A percentile compares a stretch with the other conserved stretches of the same genome.
These are phyloP conservation scores for Tetrapedia diversipes DNA, from an alignment of 2,888 invertebrate genomes.

Conservation along the genomic window DNA sequence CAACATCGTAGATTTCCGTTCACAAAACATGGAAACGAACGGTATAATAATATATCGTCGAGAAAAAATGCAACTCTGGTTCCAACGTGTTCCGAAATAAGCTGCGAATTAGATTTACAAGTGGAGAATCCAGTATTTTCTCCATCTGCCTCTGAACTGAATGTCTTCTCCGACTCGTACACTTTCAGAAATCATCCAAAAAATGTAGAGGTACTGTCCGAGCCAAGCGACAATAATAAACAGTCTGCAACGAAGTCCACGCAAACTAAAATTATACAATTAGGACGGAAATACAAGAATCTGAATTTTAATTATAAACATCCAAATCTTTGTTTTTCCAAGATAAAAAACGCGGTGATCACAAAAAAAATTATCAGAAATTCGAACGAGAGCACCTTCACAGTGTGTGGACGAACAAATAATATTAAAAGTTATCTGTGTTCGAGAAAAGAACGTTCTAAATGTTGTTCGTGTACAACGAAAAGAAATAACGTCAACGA, in stretches of 20 bases:
- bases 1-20: neutral
- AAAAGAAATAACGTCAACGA: neutral
- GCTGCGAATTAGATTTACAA: conserved; percentile 25
- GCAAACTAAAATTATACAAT: conserved; percentile 8
- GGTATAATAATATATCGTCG: neutral
- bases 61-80: neutral
- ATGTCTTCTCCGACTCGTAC: neutral
- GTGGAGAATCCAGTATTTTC: neutral
- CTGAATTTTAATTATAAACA: conserved; percentile 5
- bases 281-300: neutral
- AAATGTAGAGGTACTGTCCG: neutral
- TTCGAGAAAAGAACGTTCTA: neutral
- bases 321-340: conserved; percentile 26
- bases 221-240: neutral
- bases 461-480: neutral
- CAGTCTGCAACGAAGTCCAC: neutral
- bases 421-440: neutral
- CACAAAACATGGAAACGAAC: neutral
- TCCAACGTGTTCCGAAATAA: conserved; percentile 15
- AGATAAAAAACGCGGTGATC: conserved; percentile 38
- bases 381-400: conserved; percentile 5
- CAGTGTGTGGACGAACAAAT: neutral
- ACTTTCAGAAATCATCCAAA: neutral
- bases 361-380: conserved; percentile 19
- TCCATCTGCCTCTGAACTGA: neutral